phyloP scores from a whole-genome alignment of 2,888 invertebrate genomes.

The Cylindroiulus punctatus region DNA sequence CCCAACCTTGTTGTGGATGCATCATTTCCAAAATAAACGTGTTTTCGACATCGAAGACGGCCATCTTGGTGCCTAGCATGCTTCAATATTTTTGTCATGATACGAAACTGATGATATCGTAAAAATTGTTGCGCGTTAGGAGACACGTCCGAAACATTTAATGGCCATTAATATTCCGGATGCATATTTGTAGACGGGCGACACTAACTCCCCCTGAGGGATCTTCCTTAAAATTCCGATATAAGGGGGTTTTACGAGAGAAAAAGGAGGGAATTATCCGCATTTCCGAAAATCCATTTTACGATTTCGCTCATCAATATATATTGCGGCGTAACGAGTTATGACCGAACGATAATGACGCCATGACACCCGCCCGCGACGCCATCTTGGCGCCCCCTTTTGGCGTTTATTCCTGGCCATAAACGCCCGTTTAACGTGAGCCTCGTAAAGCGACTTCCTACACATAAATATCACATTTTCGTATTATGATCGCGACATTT shows the following conservation, averaged over 20 bases:
- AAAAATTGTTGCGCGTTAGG: not conserved
- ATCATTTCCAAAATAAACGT: no score
- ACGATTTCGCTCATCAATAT: not conserved
- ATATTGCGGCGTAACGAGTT: not conserved
- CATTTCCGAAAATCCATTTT: not conserved
- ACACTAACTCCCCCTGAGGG: not conserved
- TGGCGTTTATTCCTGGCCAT: not conserved
- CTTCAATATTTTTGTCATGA: no score
- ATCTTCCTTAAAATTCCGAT: not conserved
- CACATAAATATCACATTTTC: no score
- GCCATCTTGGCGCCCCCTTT: slow-evolving; percentile 6
- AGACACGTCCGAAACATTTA: not conserved
- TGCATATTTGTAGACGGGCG: not conserved
- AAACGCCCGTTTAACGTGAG: not conserved
- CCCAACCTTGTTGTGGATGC: no score
- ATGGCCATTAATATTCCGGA: not conserved
- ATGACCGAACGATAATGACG: no score
- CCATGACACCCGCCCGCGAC: no score
- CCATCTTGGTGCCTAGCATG: no score
- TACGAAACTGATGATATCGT: not conserved
- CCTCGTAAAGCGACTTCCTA: not conserved
- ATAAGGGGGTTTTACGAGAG: not conserved
- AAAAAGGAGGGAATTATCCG: slow-evolving; percentile 5
- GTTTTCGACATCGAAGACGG: no score
- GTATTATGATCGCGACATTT: no score